Percentiles rank a stretch among this genome's conserved stretches.
Evolutionary conservation across 2,113 vertebrate genomes (phyloP).

Genomic region (Sander lucioperca): DNA sequence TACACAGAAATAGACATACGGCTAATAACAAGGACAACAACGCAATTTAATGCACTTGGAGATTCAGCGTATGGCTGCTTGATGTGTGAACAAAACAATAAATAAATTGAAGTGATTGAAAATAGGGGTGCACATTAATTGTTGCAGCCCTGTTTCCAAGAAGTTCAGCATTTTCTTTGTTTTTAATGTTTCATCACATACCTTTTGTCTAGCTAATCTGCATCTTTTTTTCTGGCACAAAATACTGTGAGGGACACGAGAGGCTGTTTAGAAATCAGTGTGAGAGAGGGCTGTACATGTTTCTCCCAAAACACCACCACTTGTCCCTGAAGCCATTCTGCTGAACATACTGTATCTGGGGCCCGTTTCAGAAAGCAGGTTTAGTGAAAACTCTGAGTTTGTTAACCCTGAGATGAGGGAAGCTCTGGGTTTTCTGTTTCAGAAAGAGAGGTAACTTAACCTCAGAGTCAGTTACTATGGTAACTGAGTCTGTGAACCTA

Average conservation of each 20-base stretch:
- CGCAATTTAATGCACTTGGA: no score
- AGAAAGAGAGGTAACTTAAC: no score
- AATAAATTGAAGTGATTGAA: not conserved
- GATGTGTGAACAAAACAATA: not conserved
- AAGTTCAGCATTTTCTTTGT: not conserved
- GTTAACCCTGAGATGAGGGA: no score
- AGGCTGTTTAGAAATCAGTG: constrained; percentile 6
- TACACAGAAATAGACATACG: no score
- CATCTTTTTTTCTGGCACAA: not conserved
- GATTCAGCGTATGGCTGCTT: not conserved
- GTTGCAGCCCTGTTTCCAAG: not conserved
- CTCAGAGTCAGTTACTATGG: no score
- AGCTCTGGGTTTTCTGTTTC: no score
- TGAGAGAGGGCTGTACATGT: not conserved
- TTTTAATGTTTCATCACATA: not conserved
- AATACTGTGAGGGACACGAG: constrained; percentile 14
- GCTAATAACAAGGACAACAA: no score
- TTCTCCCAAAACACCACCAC: constrained; percentile 53
- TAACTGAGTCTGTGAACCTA: no score
- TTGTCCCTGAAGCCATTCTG: constrained; percentile 21
- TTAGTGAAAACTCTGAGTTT: no score
- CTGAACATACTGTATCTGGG: not conserved
- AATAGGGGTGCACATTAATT: not conserved
- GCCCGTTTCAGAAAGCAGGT: no score
- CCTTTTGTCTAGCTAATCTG: not conserved